Evolutionary conservation across 2,888 invertebrate species (phyloP).

Genomic region (Seladonia tumulorum): DNA sequence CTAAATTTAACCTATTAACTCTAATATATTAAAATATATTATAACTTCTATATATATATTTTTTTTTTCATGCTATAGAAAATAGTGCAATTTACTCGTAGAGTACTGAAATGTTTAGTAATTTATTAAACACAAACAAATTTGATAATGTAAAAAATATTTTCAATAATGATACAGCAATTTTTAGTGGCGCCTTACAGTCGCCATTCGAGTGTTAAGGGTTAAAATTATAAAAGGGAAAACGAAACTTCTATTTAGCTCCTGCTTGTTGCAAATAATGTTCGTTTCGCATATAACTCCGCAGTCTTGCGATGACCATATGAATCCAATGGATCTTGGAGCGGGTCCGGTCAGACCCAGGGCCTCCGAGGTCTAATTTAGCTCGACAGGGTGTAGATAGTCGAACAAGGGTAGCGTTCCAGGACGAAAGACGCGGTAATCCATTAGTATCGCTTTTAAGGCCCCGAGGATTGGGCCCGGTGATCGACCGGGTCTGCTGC

Average conservation of each 20-base stretch:
- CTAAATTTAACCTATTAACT: too few species aligned
- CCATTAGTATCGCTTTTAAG: conserved; percentile 52
- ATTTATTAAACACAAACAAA: too few species aligned
- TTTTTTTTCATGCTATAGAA: too few species aligned
- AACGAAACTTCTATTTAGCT: background rate
- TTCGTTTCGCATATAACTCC: background rate
- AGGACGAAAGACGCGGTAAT: conserved; percentile 13
- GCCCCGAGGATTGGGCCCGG: conserved; percentile 25
- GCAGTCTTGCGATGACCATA: background rate
- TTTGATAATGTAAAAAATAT: too few species aligned
- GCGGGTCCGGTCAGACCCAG: conserved; percentile 3
- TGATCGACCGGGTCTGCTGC: conserved; percentile 57
- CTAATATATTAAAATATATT: too few species aligned
- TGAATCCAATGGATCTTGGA: background rate
- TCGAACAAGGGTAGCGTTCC: background rate
- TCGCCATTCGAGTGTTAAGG: too few species aligned
- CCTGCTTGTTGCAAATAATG: background rate
- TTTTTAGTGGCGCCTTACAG: too few species aligned
- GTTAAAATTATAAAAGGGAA: too few species aligned
- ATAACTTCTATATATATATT: too few species aligned
- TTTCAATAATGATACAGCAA: too few species aligned
- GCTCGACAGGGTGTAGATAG: conserved; percentile 3
- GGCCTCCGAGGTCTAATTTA: background rate
- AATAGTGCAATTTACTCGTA: too few species aligned
- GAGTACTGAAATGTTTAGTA: too few species aligned